A percentile compares a stretch with the other conserved stretches of the same genome.
These are phyloP conservation scores for Ennomos erosarius DNA, from an alignment of 2,888 invertebrate genomes.

Conservation along the genomic window DNA sequence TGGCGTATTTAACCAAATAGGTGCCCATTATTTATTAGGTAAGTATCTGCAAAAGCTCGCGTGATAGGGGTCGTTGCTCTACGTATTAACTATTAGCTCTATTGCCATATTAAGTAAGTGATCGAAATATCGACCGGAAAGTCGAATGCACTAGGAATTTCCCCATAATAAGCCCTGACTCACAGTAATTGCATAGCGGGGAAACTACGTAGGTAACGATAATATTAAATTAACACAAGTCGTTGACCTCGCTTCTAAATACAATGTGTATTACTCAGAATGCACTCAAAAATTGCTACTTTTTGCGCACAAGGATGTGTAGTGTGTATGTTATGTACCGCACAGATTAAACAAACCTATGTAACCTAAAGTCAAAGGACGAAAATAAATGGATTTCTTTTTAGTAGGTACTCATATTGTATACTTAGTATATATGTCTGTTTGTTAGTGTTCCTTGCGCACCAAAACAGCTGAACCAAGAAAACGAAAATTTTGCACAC, in stretches of 20 bases:
- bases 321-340: too few species aligned
- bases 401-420: too few species aligned
- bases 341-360: too few species aligned
- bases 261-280: slow-evolving; percentile 4
- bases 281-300: neutral
- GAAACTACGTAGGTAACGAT: slow-evolving; percentile 30
- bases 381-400: too few species aligned
- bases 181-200: slow-evolving; percentile 36
- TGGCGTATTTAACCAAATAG: too few species aligned
- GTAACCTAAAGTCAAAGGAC: too few species aligned
- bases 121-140: slow-evolving; percentile 29
- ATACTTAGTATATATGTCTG: too few species aligned
- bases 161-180: slow-evolving; percentile 37
- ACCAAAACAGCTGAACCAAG: too few species aligned
- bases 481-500: too few species aligned
- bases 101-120: neutral
- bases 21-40: neutral
- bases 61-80: too few species aligned
- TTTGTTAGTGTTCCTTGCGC: too few species aligned
- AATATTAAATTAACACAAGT: slow-evolving; percentile 46
- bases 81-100: neutral
- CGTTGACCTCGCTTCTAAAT: slow-evolving; percentile 41
- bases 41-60: neutral
- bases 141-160: slow-evolving; percentile 33
- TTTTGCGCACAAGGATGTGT: too few species aligned